A percentile compares a stretch with the other conserved stretches of the same genome.
Conservation (phyloP, 2,797 vertebrate species). For the Myotis findleyi region DNA sequence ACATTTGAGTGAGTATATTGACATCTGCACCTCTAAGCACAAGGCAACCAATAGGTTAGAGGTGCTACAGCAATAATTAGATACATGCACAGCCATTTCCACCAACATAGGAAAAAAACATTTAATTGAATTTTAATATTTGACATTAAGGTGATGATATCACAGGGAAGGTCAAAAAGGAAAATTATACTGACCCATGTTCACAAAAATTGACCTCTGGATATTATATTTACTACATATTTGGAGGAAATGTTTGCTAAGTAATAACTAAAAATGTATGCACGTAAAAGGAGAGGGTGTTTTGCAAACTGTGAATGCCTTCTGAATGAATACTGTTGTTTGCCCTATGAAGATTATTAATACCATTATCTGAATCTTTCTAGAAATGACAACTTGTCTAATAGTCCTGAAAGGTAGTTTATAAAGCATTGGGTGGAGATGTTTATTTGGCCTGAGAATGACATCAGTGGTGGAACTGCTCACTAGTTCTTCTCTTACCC, state of each 20-base stretch:
- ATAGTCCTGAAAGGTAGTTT: neutral
- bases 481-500: neutral
- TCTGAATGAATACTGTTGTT: neutral
- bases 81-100: neutral
- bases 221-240: neutral
- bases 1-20: neutral
- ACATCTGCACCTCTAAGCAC: neutral
- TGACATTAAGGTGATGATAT: neutral
- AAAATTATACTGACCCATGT: neutral
- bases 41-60: neutral
- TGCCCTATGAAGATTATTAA: neutral
- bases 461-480: neutral
- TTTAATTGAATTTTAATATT: neutral
- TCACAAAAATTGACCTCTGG: neutral
- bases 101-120: neutral
- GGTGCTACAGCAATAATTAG: neutral
- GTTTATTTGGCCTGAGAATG: neutral
- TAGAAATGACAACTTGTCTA: neutral
- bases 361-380: neutral
- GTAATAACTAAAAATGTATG: neutral
- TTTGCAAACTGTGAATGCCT: constrained; percentile 24
- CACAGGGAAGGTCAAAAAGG: neutral
- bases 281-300: neutral
- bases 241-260: neutral
- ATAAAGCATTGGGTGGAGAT: neutral